Evolutionary conservation across 2,113 vertebrate genomes (phyloP).

Genomic region (Opisthocomus hoazin): DNA sequence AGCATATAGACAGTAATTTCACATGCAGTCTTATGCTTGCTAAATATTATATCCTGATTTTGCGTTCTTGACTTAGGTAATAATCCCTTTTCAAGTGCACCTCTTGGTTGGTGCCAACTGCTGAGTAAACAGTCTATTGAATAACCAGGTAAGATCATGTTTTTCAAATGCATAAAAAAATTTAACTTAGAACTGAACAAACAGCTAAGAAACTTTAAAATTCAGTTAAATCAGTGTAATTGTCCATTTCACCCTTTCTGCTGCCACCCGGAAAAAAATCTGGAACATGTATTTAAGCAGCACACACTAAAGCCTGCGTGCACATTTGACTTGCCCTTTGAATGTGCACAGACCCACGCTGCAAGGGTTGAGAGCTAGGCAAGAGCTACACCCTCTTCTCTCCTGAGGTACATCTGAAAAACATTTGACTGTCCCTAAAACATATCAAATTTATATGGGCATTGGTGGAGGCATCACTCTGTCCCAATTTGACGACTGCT

Average conservation of each 20-base stretch:
- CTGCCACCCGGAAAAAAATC: background rate
- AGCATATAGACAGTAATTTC: background rate
- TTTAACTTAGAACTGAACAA: background rate
- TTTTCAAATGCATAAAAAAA: background rate
- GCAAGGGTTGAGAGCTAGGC: no score
- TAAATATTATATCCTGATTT: background rate
- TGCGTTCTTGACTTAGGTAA: background rate
- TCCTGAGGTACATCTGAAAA: background rate
- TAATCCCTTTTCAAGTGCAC: background rate
- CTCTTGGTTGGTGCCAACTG: background rate
- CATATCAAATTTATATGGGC: accelerated
- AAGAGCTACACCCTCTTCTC: background rate
- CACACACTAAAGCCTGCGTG: background rate
- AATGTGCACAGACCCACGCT: background rate
- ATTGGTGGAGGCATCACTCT: background rate
- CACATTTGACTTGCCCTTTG: background rate
- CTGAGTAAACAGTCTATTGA: background rate
- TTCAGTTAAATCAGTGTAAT: background rate
- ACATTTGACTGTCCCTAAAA: background rate
- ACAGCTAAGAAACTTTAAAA: background rate
- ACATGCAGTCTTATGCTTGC: background rate
- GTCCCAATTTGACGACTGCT: background rate
- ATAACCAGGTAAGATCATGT: background rate
- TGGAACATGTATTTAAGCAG: background rate
- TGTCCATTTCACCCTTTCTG: background rate